phyloP scores from a whole-genome alignment of 2,888 invertebrate species.

The Danaus chrysippus region DNA sequence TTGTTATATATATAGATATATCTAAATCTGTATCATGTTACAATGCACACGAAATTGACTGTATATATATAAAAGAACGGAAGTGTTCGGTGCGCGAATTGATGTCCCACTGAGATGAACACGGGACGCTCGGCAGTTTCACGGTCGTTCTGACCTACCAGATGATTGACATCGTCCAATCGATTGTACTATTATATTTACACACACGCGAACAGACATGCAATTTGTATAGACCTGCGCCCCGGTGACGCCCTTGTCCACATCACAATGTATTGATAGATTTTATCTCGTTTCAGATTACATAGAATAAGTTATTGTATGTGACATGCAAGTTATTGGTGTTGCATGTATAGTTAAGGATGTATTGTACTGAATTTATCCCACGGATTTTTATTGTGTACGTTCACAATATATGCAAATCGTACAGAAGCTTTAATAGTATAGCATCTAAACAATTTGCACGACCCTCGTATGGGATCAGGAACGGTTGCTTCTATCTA shows the following conservation, averaged over 20 bases:
- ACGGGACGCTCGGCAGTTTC: conserved; percentile 66
- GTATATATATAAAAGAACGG: conserved; percentile 43
- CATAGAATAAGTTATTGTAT: conserved; percentile 28
- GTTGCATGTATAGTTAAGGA: conserved; percentile 14
- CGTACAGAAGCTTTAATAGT: background rate
- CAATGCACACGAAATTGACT: conserved; percentile 23
- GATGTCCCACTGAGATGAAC: conserved; percentile 41
- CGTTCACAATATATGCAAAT: conserved; percentile 1
- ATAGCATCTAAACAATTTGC: conserved; percentile 21
- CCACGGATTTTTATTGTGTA: conserved; percentile 18
- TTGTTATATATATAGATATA: conserved; percentile 40
- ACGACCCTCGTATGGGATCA: conserved; percentile 30
- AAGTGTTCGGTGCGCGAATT: conserved; percentile 64
- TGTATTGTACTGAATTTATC: conserved; percentile 14
- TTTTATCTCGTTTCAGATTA: conserved; percentile 36
- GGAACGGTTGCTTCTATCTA: conserved; percentile 44
- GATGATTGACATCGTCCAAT: conserved; percentile 74
- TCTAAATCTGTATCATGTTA: conserved; percentile 38
- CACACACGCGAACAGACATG: conserved; percentile 50
- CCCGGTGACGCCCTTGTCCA: conserved; percentile 52
- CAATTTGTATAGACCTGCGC: conserved; percentile 45
- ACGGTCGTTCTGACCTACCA: conserved; percentile 72
- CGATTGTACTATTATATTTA: conserved; percentile 62
- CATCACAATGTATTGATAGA: conserved; percentile 48
- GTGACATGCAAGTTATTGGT: conserved; percentile 24